Base-by-base conservation (phyloP, 1,140 invertebrate species). In the Harpegnathos saltator region DNA sequence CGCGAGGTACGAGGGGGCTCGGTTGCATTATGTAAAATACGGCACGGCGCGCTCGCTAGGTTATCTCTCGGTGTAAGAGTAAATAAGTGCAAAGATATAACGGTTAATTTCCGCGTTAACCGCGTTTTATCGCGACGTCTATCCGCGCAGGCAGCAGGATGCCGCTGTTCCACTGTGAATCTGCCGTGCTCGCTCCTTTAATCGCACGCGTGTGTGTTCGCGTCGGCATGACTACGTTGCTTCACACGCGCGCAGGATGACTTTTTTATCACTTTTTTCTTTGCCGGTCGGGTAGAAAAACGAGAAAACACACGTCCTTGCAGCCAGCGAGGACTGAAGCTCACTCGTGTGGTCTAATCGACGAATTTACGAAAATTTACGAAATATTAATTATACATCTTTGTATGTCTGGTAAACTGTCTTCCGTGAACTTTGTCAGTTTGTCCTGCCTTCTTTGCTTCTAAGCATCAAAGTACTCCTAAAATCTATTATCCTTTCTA, bases 71-170 rank as follows among this genome's bases (percentile, higher is more conserved):
- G 85, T 87, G 87, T 89, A 89, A 90, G 90, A 90, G 89, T 92
- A 93, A 93, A 93, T 92, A 92, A 93, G 92, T 93, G 92, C 92
- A 93, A 93, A 93, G 93, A 93, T 93, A 93, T 94, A 94, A 94
- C 93, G 93, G 93, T 94, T 94, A 92, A 93, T 94, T 94, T 94
- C 93, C 92, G 93, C 90, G 89, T 92, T 92, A 93, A 92, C 88
- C 89, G 85, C 90, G 91, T 90, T 88, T 94, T 94, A 93, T 94
- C 93, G 92, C 89, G 86, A 82, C 90, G 92, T 92, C 91, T 93
- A 93, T 94, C 92, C 93, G 89, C 91, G 90, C 89, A 90, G 84
- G 84, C 87, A 88, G 92, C 91, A 91, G 91, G 90, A 91, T 93
- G 86, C 92, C 83, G 86, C 33, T 71, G 73, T 89, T 84, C 78